Base-by-base conservation (phyloP, 2,113 vertebrate genomes). In the Coregonus clupeaformis region DNA sequence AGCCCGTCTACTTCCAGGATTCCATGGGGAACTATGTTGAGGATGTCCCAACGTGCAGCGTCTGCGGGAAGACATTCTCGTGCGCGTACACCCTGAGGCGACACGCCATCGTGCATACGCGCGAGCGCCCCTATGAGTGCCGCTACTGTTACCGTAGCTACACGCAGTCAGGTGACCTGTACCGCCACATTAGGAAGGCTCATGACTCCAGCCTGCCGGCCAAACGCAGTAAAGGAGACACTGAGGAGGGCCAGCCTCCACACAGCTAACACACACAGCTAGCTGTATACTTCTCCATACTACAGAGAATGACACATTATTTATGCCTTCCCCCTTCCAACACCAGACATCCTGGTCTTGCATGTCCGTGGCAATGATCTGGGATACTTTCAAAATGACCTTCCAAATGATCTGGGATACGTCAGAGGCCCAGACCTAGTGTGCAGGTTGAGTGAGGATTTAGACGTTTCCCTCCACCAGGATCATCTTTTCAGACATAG, bases 11-110 rank as follows among this genome's bases (percentile, higher is more conserved):
- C 78, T 90, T 95, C 67, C 93, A 94, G 73, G 93, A 94, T 70
- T 88, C 94, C 0, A 91, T 94, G 27, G 94, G 93, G n/a, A 90
- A 91, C 65, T 96, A 95, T 7, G 89, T 93, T 0, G 97, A 97
- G 68, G 96, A 97, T 0, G 94, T 97, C 2, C 97, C 96, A 16
- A 98, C 97, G 0, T 98, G 97, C 68, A 90, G 90, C 73, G 95
- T 95, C 0, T 98, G 96, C 3, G 96, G 97, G 18, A 98, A 98
- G 85, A 98, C 97, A 1, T 98, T 98, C 84, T 98, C 97, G 0
- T 97, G 97, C 73, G 94, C 96, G 1, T 98, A 98, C 84, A 98
- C 96, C 0, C 88, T 98, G 1, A 86, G 96, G 71, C 94, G 97
- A 22, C 97, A 98, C 0, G 96, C 96, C 71, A 97, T 97, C 0